Base-by-base conservation (phyloP, 23 tunicate genomes). In the Trididemnum miniatum region DNA sequence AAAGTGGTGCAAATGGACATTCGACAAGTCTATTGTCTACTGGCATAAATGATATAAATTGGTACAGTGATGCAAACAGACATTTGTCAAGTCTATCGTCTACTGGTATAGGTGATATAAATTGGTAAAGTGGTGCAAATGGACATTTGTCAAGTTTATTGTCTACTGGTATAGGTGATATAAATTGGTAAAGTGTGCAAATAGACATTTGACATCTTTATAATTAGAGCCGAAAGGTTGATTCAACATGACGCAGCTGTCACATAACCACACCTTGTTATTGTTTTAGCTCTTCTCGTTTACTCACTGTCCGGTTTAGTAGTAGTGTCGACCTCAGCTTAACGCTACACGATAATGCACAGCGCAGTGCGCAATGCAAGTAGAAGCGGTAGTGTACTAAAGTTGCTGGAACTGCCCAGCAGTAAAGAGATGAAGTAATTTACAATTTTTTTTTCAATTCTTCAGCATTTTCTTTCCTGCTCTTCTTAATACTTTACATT, bases 251-350 rank as follows among this genome's bases (percentile, higher is more conserved):
- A 44, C 15, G 54, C 54, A 44, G 15, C 54, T 44, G 54, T 44
- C 67, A 62, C 26, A 62, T 24, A 62, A 62, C n/a, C 15, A 20
- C 26, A 62, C 67, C 67, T 62, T 18, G 26, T 24, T 12, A 62
- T 24, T 62, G 67, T 62, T 62, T 62, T 62, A 22, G 67, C 67
- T 62, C 29, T 62, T 62, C n/a, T 26, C 67, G n/a, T 62, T 24
- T 62, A 62, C n/a, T 62, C 67, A 62, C 67, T 12, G 67, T 24
- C 15, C 29, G 18, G 57, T 49, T 9, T 18, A 9, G 18, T 49
- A 49, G 57, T n/a, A n/a, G n/a, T n/a, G n/a, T n/a, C 54, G 15
- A 44, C 54, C 15, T 7, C 54, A 9, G 15, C 54, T 44, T 44
- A 44, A 7, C 54, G 15, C 15, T 44, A 44, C 54, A 44, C 15